Percentiles rank a stretch among this genome's conserved stretches.
Conservation (phyloP, 2,113 vertebrate species). For the Gymnorhina tibicen region DNA sequence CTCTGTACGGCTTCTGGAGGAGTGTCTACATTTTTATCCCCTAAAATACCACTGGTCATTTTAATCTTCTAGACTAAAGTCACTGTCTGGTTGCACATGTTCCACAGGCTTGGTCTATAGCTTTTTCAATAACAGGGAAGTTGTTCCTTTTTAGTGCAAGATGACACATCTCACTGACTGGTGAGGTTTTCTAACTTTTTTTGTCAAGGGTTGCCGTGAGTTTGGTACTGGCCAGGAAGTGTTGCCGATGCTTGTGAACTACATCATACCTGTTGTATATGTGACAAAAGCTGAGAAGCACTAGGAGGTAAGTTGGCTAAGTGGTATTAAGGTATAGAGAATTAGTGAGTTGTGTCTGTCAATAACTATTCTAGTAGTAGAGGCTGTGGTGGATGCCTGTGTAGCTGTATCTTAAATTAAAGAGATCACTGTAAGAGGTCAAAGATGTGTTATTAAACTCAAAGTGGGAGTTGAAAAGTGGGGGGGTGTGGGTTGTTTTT, state of each 20-base stretch:
- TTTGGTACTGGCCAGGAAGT: not conserved
- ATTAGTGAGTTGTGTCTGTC: not conserved
- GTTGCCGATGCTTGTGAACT: not conserved
- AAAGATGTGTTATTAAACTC: not conserved
- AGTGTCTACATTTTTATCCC: not conserved
- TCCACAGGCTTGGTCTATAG: not conserved
- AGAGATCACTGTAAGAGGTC: not conserved
- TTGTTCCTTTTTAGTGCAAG: not conserved
- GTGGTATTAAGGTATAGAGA: not conserved
- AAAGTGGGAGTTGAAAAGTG: not conserved
- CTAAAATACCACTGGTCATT: not conserved
- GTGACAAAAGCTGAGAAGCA: not conserved
- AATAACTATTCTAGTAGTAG: not conserved
- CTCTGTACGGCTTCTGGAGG: not conserved
- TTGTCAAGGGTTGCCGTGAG: not conserved
- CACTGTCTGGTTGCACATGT: not conserved
- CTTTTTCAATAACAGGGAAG: not conserved
- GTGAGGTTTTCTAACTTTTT: not conserved
- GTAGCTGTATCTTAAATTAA: not conserved
- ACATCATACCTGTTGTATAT: rapidly evolving
- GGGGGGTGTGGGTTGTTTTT: rapidly evolving
- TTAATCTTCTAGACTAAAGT: not conserved
- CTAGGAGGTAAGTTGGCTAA: not conserved
- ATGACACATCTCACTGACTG: not conserved
- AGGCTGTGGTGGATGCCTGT: not conserved